Conservation (phyloP, 2,888 invertebrate genomes). For the Cosmopolites sordidus region DNA sequence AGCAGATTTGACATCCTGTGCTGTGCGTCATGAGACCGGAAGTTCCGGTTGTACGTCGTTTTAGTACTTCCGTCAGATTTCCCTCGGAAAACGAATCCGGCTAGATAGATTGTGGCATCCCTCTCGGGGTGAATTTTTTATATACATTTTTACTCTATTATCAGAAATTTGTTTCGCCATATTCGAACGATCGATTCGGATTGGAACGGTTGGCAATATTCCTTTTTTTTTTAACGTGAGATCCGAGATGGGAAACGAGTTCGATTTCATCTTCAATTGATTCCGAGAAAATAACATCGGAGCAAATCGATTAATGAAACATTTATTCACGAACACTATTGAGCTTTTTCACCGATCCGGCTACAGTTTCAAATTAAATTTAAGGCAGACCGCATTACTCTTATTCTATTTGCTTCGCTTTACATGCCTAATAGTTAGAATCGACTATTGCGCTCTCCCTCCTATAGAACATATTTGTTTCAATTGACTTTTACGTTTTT, state of each 20-base stretch:
- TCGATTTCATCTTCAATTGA: no score
- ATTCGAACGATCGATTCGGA: no score
- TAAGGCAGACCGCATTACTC: constrained; percentile 7
- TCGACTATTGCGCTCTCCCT: neutral
- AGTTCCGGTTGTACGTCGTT: constrained; percentile 19
- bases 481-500: no score
- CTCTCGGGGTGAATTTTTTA: neutral
- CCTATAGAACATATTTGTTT: no score
- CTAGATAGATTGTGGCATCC: constrained; percentile 16
- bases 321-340: constrained; percentile 9
- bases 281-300: no score
- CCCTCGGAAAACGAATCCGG: constrained; percentile 15
- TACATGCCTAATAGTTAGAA: constrained; percentile 14
- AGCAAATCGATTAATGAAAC: constrained; percentile 4
- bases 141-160: no score
- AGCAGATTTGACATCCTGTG: constrained; percentile 16
- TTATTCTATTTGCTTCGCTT: constrained; percentile 13
- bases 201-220: no score
- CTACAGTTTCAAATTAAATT: constrained; percentile 17
- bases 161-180: no score
- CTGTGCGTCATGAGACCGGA: constrained; percentile 17
- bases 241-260: no score
- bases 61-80: constrained; percentile 22
- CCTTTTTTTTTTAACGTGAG: no score
- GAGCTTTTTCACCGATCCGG: constrained; percentile 5